Percentiles rank a stretch among this genome's conserved stretches.
Evolutionary conservation across 2,797 vertebrate species (phyloP).

Genomic region (Bradypodion pumilum): DNA sequence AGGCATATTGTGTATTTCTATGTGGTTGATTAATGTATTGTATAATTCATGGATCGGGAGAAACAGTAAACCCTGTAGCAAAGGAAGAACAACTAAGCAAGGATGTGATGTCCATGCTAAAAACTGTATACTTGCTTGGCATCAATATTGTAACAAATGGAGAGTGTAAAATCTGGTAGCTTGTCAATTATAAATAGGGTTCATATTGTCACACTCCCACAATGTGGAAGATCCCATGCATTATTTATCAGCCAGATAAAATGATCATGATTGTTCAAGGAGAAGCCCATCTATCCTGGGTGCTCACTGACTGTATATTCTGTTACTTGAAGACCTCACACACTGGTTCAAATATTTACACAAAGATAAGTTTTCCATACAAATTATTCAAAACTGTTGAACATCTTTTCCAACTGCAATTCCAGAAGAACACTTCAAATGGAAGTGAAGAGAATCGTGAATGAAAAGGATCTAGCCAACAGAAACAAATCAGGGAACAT

Average conservation of each 20-base stretch:
- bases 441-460: background rate
- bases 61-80: background rate
- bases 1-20: constrained; percentile 1
- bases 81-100: background rate
- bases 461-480: background rate
- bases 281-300: background rate
- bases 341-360: background rate
- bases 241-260: constrained; percentile 4
- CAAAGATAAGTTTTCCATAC: too few relatives aligned
- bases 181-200: constrained; percentile 3
- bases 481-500: too few relatives aligned
- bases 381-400: background rate
- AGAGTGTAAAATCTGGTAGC: constrained; percentile 1
- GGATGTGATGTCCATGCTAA: background rate
- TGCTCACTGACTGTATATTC: too few relatives aligned
- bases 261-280: background rate
- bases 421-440: background rate
- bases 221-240: background rate
- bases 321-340: background rate
- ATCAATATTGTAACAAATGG: background rate
- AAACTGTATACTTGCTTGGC: background rate
- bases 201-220: background rate
- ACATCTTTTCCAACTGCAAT: background rate
- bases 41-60: background rate
- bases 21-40: background rate